Percentiles rank a stretch among this genome's conserved stretches.
Conservation (phyloP, 2,797 vertebrate genomes). For the Poliocrania exsul region DNA sequence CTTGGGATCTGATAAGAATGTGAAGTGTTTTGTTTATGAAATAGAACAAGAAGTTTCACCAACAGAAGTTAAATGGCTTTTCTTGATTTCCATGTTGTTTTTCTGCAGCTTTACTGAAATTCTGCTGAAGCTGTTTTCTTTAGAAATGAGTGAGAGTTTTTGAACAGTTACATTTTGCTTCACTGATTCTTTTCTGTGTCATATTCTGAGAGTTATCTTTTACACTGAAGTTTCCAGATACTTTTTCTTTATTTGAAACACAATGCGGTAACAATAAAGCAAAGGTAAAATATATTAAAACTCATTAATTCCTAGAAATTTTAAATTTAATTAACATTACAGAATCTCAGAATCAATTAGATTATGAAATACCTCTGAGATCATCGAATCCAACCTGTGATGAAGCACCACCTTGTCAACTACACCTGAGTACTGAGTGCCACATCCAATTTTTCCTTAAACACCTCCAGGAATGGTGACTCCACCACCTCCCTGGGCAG, state of each 20-base stretch:
- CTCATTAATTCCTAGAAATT: background rate
- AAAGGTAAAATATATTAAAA: background rate
- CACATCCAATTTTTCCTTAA: background rate
- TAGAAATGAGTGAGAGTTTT: background rate
- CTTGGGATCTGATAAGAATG: background rate
- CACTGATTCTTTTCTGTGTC: background rate
- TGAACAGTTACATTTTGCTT: background rate
- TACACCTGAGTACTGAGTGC: background rate
- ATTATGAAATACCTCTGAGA: background rate
- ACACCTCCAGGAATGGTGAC: background rate
- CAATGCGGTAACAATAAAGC: background rate
- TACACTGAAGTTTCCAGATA: background rate
- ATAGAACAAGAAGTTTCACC: background rate
- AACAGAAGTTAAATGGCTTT: background rate
- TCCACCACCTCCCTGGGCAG: background rate
- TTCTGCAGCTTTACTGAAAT: background rate
- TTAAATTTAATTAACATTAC: background rate
- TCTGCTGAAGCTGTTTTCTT: background rate
- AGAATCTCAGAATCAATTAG: background rate
- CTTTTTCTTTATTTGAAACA: background rate
- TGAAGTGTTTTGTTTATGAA: background rate
- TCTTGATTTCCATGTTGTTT: background rate
- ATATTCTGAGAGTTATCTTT: background rate
- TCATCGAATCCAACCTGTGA: background rate
- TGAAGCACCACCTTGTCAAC: background rate